Evolutionary conservation across 2,113 vertebrate species (phyloP), one percentile per base, ranked within the genome.

Genomic region (Prolemur simus): DNA sequence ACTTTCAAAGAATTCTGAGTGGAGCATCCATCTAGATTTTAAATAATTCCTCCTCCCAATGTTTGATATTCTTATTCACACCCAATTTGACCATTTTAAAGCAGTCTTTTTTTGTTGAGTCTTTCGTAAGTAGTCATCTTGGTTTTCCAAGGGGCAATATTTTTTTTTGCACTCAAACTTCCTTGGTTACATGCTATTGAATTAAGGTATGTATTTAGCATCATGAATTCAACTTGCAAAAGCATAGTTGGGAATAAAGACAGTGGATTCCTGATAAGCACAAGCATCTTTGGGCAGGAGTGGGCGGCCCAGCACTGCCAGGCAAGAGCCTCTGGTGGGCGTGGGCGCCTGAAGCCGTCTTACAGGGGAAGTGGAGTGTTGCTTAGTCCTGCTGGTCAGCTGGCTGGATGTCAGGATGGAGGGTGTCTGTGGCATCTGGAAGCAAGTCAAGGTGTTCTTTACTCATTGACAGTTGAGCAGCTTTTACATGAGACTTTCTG

Each of bases 21-120:
- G 74, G 69, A 32, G 13, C 39, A 52, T 37, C 74, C 49, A 89
- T 89, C 45, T 45, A 77, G 47, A 90, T 77, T 92, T 88, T 47
- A 78, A 81, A 37, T 42, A 91, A 87, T 56, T n/a, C 37, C 32
- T 42, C 27, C n/a, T 6, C 37, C 21, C 29, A 52, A 3, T 76
- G 34, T 86, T 60, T 45, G 68, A 8, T 81, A 47, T 76, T 85
- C 82, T 87, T 56, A 6, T 87, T 84, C 49, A 29, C 1, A 6
- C 42, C n/a, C 1, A 8, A 18, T 92, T 52, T 77, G 49, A 68
- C 17, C 37, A 10, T 85, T 91, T 81, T 85, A 87, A 88, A 88
- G 47, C 64, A 34, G 4, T 54, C 39, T 74, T 32, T 42, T 96
- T 96, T 78, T 84, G 58, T 12, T 71, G 34, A 58, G 15, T 54